Evolutionary conservation across 2,113 vertebrate species (phyloP), one percentile per base, ranked within the genome.

Genomic region (Cisticola juncidis): DNA sequence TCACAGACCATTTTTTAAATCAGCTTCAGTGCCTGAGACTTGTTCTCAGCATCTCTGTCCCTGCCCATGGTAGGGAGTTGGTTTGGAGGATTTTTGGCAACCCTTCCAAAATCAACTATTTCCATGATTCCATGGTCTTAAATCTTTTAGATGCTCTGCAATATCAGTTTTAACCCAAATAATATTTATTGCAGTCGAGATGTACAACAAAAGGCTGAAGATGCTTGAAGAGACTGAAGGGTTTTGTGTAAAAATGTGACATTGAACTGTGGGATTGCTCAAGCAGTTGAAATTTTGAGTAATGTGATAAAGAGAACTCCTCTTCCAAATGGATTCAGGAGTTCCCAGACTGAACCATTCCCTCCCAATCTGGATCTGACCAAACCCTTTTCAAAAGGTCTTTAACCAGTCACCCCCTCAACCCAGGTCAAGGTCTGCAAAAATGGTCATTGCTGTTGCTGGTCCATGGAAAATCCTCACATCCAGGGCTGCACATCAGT

Each of bases 391-490:
- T 8, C 12, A 33, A 80, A 28, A 2, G 31, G 38, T 35, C 28
- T 73, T 92, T 60, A 33, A 12, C 4, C 44, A 69, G 22, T 45
- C 44, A 20, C 21, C 15, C 17, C 29, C 9, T 92, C 51, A 57
- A 3, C 0, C 8, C 14, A 12, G 15, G 12, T 12, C 56, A 71
- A 45, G 15, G 4, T 51, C 38, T 47, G 9, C 24, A 53, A n/a
- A 47, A 70, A 26, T 2, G 2, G 5, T 24, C 5, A 0, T 24
- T 26, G 17, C 47, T 83, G 23, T 14, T 44, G 18, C 9, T 74
- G 31, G 12, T 44, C 47, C 47, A 2, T 21, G 20, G 6, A 74
- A 74, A 36, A 20, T 29, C 38, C 31, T 76, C 38, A 76, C 22
- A 29, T 40, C 11, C 11, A 40, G 38, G 61, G 13, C 7, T 58